Base-by-base conservation (phyloP, 2,797 vertebrate species). In the Sebastes kiyomatsui region DNA sequence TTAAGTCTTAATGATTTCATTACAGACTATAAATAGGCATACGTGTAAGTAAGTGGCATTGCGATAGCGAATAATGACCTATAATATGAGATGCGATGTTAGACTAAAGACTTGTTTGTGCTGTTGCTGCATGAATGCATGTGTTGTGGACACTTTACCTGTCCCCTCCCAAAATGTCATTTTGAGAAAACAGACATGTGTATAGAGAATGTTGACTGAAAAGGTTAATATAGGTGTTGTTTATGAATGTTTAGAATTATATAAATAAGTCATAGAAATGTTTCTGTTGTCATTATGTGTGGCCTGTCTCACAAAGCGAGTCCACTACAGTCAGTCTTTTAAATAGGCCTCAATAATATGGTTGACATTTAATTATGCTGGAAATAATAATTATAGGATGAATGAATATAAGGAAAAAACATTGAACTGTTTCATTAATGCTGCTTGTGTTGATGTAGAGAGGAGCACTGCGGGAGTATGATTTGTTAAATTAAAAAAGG, bases 81-180 rank as follows among this genome's bases (percentile, higher is more conserved):
- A 72, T 22, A 35, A 61, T 42, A 38, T 64, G 25, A 38, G 77
- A 83, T 38, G 27, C 42, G 25, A 46, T 67, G 56, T 86, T 25
- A 35, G 62, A 72, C 58, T 60, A 27, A 68, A 78, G 52, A 79
- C 33, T 72, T 77, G 42, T 82, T 64, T 74, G 67, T 81, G 68
- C 61, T 64, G 35, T 71, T 72, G 82, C 58, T 86, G 85, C 85
- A 91, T 88, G 86, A 84, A 79, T 81, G 84, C 82, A 89, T 90
- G 79, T 83, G 64, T 71, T 80, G 70, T 83, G 56, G 16, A 56
- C 18, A 61, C 61, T 67, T 83, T 79, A 81, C 30, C 30, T 85
- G 32, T 59, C 46, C 64, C 67, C 66, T 83, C n/a, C 70, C 20
- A 23, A 62, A 80, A 65, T 77, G 28, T 56, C 1, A 38, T 66